Evolutionary conservation across 2,888 invertebrate genomes (phyloP), one percentile per base, ranked within the genome.

Genomic region (Sialis fuliginosa): DNA sequence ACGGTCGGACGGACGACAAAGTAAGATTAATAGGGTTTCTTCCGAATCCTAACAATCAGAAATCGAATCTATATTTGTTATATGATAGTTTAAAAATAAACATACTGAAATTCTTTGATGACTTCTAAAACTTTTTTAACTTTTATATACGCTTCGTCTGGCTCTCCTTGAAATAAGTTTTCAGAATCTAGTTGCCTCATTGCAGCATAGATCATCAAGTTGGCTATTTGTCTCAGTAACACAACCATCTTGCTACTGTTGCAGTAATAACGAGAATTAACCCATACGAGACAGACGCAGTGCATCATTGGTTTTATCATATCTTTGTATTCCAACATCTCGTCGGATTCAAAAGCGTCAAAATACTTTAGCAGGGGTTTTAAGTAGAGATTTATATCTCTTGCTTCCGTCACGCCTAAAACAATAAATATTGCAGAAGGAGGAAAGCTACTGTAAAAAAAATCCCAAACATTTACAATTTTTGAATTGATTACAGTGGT

Each of bases 141-240:
- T 59, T 78, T 80, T 5, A 70, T 56, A 9, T 77, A 63, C 41
- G 79, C 79, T 55, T 89, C 88, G 52, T 85, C 83, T 1, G 81
- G 70, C 52, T 92, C 92, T 0, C 85, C 86, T 68, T 89, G 87
- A 62, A 93, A 91, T 52, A 93, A 74, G 1, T 83, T 76, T 10
- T 71, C 64, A 0, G 90, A 85, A 59, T 91, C 90, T 48, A 89
- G 64, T 53, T 79, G 78, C 52, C 74, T 75, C 0, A 75, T 72
- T 13, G 79, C 79, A 67, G 81, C 77, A 50, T 77, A 74, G 46
- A 93, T 88, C 1, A 92, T 62, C 54, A 89, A 67, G 63, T 93
- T 92, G 54, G 83, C 78, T 13, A 89, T 71, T 65, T 88, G 79
- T 52, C 79, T 76, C 7, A 93, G 69, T 1, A 93, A 68, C 2